Conservation (phyloP, 2,888 invertebrate species). For the Epiblema foenella region DNA sequence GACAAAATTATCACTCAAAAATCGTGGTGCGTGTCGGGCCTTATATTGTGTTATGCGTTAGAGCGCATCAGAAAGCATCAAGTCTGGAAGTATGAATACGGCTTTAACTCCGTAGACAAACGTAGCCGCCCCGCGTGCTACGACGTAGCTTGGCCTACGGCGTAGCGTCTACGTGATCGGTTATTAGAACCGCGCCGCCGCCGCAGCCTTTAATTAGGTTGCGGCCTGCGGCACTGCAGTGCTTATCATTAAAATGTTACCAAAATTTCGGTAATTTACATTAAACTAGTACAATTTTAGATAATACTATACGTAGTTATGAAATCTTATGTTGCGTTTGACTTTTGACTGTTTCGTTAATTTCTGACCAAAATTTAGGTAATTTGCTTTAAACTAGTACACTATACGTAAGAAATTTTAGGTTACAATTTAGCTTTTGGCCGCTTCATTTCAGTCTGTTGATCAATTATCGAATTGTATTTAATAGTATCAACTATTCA, state of each 20-base stretch:
- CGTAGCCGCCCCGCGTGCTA: neutral
- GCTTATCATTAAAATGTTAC: slow-evolving; percentile 10
- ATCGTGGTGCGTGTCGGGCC: too few species aligned
- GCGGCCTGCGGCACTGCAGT: slow-evolving; percentile 1
- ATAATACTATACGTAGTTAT: neutral
- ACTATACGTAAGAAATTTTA: too few species aligned
- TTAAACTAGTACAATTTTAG: neutral
- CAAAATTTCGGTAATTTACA: neutral
- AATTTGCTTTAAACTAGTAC: too few species aligned
- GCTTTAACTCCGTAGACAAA: slow-evolving; percentile 1
- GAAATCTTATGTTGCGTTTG: neutral
- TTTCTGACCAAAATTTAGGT: too few species aligned
- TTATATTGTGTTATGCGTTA: too few species aligned
- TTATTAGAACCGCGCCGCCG: slow-evolving; percentile 22
- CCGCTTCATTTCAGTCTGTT: too few species aligned
- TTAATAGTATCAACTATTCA: too few species aligned
- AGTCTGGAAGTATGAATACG: too few species aligned
- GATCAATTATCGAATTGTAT: too few species aligned
- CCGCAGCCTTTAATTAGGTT: slow-evolving; percentile 24
- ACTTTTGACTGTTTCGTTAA: neutral
- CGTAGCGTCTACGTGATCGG: slow-evolving; percentile 27
- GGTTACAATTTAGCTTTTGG: too few species aligned
- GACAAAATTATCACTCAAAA: too few species aligned
- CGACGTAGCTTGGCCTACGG: slow-evolving; percentile 23
- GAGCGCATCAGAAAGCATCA: too few species aligned